These are phyloP conservation scores for Psilopsiagon aurifrons DNA, from an alignment of 2,113 vertebrate genomes.

Conservation along the genomic window DNA sequence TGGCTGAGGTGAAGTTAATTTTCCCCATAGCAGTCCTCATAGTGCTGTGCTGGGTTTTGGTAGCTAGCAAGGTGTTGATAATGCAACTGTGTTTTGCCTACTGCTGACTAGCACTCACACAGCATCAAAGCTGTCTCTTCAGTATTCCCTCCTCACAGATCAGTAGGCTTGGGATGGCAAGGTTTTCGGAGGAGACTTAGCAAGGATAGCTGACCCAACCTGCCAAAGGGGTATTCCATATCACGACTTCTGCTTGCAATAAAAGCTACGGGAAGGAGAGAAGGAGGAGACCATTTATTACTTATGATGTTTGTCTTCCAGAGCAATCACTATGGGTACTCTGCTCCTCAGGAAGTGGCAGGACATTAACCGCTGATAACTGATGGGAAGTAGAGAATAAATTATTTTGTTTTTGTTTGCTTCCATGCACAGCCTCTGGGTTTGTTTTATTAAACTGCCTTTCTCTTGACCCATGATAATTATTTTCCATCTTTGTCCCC, in stretches of 20 bases:
- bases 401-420: neutral
- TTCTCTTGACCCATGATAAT: neutral
- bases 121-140: too few species aligned
- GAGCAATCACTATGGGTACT: neutral
- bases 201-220: neutral
- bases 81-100: neutral
- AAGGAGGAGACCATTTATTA: neutral
- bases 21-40: neutral
- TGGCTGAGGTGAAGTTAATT: neutral
- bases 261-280: neutral
- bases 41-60: too few species aligned
- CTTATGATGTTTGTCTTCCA: neutral
- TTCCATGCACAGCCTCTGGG: neutral
- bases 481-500: neutral
- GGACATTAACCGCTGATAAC: neutral
- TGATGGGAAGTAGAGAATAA: neutral
- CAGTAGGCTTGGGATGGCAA: neutral
- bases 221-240: neutral
- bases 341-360: neutral
- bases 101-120: neutral
- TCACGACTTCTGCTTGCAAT: neutral
- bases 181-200: neutral
- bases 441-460: neutral
- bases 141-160: neutral
- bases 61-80: too few species aligned